Base-by-base conservation (phyloP, 2,888 invertebrate species). In the Drosophila longiperda region DNA sequence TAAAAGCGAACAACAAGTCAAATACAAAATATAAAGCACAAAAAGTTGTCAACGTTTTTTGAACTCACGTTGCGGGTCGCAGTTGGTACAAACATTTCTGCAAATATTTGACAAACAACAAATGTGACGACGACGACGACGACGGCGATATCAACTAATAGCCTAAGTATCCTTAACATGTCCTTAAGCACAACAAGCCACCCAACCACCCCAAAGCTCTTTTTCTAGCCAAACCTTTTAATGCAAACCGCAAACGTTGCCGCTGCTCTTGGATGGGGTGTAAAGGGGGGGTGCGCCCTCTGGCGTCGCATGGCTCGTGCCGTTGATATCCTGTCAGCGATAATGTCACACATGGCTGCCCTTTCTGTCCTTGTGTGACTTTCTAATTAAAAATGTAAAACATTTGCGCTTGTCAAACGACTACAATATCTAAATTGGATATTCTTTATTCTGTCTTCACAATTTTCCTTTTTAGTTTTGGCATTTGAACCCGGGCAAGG, bases 341-440 rank as follows among this genome's bases (percentile, higher is more conserved):
- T 87, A 83, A 90, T 84, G 87, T 80, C 90, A 84, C 84, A 90
- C 87, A 81, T 77, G 87, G 55, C 61, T 80, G 73, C 73, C 63
- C 58, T 58, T 67, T 23, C 45, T 49, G 40, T 62, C 61, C 60
- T 66, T 75, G 67, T 82, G 73, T 75, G 80, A 72, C 65, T 78
- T 88, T 90, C 68, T 90, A 90, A 88, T 89, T 90, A 88, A 90
- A 89, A 90, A 90, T 88, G 77, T 78, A 84, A 87, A 90, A 82
- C 78, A 87, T 78, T 80, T 78, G 48, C 74, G 55, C 72, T 77
- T 76, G 66, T 66, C 71, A 83, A 67, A 55, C 49, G 50, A 36
- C 45, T 26, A 45, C 50, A 64, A 71, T 58, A 80, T 72, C 57
- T 68, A 70, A 83, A 83, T 78, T 73, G 66, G 60, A 73, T 65